Percentiles rank a stretch among this genome's conserved stretches.
These are phyloP conservation scores for Pitangus sulphuratus DNA, from an alignment of 2,797 vertebrate genomes.

Conservation along the genomic window DNA sequence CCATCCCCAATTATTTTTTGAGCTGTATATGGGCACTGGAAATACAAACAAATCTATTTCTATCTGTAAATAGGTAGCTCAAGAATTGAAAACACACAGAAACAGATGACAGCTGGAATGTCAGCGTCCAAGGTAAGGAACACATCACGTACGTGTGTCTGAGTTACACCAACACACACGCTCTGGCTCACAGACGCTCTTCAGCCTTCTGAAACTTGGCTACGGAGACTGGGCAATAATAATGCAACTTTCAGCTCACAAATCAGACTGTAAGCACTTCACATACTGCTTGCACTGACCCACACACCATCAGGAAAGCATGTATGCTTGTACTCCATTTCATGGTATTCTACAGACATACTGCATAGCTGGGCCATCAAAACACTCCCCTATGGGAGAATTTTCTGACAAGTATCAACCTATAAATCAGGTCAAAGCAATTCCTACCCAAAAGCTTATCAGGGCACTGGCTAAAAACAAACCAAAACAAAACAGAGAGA, in stretches of 20 bases:
- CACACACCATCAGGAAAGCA: background rate
- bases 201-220: background rate
- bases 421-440: background rate
- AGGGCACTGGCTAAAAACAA: background rate
- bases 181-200: background rate
- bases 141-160: rapidly evolving
- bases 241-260: background rate
- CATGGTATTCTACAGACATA: background rate
- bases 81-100: background rate
- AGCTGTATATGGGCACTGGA: background rate
- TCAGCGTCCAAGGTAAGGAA: background rate
- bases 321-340: background rate
- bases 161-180: rapidly evolving
- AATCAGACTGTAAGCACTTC: background rate
- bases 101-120: background rate
- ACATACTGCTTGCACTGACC: background rate
- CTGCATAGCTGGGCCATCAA: background rate
- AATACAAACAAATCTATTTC: background rate
- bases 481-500: background rate
- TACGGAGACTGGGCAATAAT: background rate
- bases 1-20: background rate
- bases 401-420: background rate
- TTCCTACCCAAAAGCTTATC: background rate
- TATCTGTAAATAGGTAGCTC: background rate
- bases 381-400: background rate